Base-by-base conservation (phyloP, 2,113 vertebrate species). In the Physeter macrocephalus region DNA sequence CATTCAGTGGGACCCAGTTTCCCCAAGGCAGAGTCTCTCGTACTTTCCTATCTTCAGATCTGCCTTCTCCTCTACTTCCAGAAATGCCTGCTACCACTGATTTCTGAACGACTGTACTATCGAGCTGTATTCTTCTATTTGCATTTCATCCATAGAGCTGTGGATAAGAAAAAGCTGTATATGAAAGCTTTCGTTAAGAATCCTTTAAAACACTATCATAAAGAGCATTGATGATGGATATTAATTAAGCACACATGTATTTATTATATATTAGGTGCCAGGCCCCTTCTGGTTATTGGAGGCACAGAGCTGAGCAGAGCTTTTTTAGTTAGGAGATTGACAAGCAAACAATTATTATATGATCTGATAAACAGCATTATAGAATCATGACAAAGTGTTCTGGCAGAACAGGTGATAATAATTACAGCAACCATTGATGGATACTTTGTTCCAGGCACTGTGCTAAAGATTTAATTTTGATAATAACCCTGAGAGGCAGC, bases 381-480 rank as follows among this genome's bases (percentile, higher is more conserved):
- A 78, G 92, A 74, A 92, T 71, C 49, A 78, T 41, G 69, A 31
- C 52, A 86, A 90, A 41, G 43, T 78, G 31, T 93, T 83, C 95
- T 92, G 25, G 21, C 78, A 96, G 83, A 95, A 71, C 49, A 87
- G 69, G 72, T 62, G 54, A 88, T 78, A 66, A 61, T 7, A 43
- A 78, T 89, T 62, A 83, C 6, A 46, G 67, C 61, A 83, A 57
- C 39, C 27, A 0, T 66, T 69, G 84, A 77, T 20, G 46, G 66
- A 91, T 95, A 46, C 34, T 88, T 80, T 62, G 64, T 66, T 87
- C 39, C 88, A 87, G 75, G 69, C 8, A 88, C 69, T 88, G 62
- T 96, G 81, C 71, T 90, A 66, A 96, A 83, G 57, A 90, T 69
- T 94, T 92, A 39, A 87, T 90, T 78, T 94, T 77, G 88, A 12